Percentiles rank a stretch among this genome's conserved stretches.
Conservation (phyloP, 1,140 invertebrate species). For the Dreissena polymorpha region DNA sequence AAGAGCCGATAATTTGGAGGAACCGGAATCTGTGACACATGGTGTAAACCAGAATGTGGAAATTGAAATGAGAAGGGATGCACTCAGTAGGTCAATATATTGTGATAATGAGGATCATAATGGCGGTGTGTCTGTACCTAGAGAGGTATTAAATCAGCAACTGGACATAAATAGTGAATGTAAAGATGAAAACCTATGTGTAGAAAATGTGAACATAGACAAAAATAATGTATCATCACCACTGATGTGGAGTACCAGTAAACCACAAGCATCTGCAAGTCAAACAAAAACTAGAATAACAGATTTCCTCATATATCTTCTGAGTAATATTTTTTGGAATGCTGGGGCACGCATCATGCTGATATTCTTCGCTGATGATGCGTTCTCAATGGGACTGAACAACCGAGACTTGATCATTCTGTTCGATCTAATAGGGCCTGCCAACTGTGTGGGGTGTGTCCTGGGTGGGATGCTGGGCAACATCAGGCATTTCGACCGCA, state of each 20-base stretch:
- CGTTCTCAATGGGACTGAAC: conserved; percentile 55
- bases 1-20: conserved; percentile 10
- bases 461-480: conserved; percentile 69
- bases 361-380: conserved; percentile 67
- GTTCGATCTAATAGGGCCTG: conserved; percentile 60
- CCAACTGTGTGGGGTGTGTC: conserved; percentile 66
- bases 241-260: not conserved
- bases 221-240: not conserved
- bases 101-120: not conserved
- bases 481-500: conserved; percentile 58
- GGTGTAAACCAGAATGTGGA: not conserved
- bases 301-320: conserved; percentile 70
- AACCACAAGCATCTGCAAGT: not conserved
- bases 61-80: not conserved
- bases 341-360: conserved; percentile 61
- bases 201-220: not conserved
- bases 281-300: conserved; percentile 15
- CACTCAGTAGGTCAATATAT: not conserved
- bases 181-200: too few species aligned
- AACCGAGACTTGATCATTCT: conserved; percentile 60
- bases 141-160: too few species aligned
- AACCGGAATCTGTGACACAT: conserved; percentile 4
- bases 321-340: conserved; percentile 75
- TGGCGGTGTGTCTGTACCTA: not conserved
- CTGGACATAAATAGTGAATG: not conserved